Evolutionary conservation across 2,888 invertebrate genomes (phyloP).

Genomic region (Luffia ferchaultella): DNA sequence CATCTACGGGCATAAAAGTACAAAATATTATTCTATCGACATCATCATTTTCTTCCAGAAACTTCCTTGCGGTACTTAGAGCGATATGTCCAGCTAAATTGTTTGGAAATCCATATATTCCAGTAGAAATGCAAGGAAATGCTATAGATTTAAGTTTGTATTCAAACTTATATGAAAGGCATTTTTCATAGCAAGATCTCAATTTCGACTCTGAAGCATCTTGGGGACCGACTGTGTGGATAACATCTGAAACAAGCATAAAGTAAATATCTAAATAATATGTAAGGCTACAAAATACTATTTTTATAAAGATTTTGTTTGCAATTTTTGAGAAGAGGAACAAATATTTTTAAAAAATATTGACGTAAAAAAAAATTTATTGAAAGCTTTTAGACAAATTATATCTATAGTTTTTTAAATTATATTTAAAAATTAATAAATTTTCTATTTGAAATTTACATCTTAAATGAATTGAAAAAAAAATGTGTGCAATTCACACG

Average conservation of each 20-base stretch:
- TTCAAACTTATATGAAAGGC: constrained; percentile 63
- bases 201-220: constrained; percentile 73
- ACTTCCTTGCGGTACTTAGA: constrained; percentile 69
- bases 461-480: too few species aligned
- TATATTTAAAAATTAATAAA: too few species aligned
- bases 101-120: constrained; percentile 89
- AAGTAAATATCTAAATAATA: too few species aligned
- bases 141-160: constrained; percentile 74
- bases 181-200: constrained; percentile 74
- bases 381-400: too few species aligned
- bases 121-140: constrained; percentile 92
- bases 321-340: too few species aligned
- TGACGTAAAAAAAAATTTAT: too few species aligned
- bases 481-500: too few species aligned
- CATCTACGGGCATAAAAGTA: constrained; percentile 76
- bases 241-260: constrained; percentile 80
- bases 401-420: too few species aligned
- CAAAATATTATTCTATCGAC: constrained; percentile 84
- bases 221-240: constrained; percentile 89
- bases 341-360: too few species aligned
- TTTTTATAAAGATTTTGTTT: too few species aligned
- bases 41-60: constrained; percentile 59
- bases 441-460: too few species aligned
- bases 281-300: too few species aligned
- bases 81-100: constrained; percentile 81